These are phyloP conservation scores for Musca vetustissima DNA, from an alignment of 1,140 invertebrate species.

Conservation along the genomic window DNA sequence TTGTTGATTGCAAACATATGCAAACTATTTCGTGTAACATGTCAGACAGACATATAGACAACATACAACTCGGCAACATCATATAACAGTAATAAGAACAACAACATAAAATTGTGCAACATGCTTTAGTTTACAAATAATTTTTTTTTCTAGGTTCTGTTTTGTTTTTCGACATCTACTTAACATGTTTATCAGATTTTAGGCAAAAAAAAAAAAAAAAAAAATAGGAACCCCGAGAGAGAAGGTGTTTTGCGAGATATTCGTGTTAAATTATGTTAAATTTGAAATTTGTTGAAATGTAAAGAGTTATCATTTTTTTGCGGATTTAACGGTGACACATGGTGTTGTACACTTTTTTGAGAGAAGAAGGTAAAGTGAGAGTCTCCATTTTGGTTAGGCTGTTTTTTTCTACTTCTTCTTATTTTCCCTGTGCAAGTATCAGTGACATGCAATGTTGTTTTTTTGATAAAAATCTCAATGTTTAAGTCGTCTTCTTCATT, in stretches of 20 bases:
- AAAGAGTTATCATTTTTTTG: conserved; percentile 17
- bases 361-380: too few relatives aligned
- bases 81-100: not conserved
- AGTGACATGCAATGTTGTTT: conserved; percentile 19
- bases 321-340: conserved; percentile 17
- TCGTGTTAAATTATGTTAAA: not conserved
- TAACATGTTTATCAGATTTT: conserved; percentile 21
- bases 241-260: not conserved
- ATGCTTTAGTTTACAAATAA: too few relatives aligned
- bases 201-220: too few relatives aligned
- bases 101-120: not conserved
- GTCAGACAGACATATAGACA: conserved; percentile 35
- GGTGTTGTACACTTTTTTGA: too few relatives aligned
- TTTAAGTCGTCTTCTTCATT: not conserved
- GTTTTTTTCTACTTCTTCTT: too few relatives aligned
- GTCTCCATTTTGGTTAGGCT: too few relatives aligned
- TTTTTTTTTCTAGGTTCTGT: too few relatives aligned
- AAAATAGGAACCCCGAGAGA: not conserved
- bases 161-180: too few relatives aligned
- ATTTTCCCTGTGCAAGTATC: not conserved
- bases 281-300: not conserved
- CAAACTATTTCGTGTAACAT: conserved; percentile 57
- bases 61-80: conserved; percentile 6
- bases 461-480: conserved; percentile 22
- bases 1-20: conserved; percentile 35